phyloP scores from a whole-genome alignment of 2,113 vertebrate genomes.

The Aldabrachelys gigantea region DNA sequence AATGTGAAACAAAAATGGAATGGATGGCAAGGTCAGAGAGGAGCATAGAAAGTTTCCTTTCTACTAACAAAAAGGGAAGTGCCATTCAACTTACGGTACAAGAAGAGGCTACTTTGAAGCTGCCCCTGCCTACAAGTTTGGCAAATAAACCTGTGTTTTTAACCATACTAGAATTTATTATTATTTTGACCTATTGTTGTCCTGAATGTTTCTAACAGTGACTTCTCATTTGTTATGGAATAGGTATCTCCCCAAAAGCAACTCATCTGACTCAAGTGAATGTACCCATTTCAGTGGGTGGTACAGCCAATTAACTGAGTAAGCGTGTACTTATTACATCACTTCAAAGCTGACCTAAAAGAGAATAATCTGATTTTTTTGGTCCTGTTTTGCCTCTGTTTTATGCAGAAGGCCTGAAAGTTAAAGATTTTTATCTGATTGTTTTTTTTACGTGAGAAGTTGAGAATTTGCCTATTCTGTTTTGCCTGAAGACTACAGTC shows the following conservation, averaged over 20 bases:
- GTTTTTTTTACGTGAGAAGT: neutral
- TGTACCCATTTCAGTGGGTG: neutral
- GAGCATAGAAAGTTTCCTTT: neutral
- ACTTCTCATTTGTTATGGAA: neutral
- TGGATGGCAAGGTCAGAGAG: neutral
- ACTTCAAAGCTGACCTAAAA: neutral
- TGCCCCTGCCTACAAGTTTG: neutral
- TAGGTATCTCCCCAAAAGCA: neutral
- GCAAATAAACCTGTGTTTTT: neutral
- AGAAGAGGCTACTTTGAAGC: neutral
- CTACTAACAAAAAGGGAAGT: neutral
- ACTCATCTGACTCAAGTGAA: neutral
- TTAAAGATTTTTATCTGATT: neutral
- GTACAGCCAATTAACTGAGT: neutral
- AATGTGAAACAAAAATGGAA: fast-evolving
- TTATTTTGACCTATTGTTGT: slow-evolving; percentile 7
- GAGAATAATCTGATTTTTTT: neutral
- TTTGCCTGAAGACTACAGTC: neutral
- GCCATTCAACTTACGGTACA: neutral
- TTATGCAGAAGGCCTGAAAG: neutral
- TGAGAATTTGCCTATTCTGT: neutral
- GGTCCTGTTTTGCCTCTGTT: neutral
- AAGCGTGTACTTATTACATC: neutral
- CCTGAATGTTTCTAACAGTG: neutral
- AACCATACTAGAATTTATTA: neutral